Evolutionary conservation across 1,140 invertebrate genomes (phyloP).

Genomic region (Zaprionus gabonicus): DNA sequence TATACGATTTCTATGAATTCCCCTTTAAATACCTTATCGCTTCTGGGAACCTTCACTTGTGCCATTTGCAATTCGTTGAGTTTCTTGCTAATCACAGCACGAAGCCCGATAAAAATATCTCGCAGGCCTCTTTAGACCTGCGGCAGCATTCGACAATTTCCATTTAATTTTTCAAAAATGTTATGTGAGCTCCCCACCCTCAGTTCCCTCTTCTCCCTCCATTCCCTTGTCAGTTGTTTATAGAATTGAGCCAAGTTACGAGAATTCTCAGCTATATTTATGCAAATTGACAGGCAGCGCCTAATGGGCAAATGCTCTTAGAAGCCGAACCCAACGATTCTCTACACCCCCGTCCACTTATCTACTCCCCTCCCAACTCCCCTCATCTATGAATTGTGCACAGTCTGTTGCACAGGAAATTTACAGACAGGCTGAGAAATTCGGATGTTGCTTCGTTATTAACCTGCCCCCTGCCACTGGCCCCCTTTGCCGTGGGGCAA

Average conservation of each 20-base stretch:
- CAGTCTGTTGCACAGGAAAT: slow-evolving; percentile 37
- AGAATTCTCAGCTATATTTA: slow-evolving; percentile 37
- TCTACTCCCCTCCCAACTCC: background rate
- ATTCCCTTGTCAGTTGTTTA: slow-evolving; percentile 36
- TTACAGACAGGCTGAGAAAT: slow-evolving; percentile 25
- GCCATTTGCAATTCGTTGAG: background rate
- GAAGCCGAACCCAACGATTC: background rate
- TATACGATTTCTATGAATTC: too few relatives aligned
- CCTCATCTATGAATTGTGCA: background rate
- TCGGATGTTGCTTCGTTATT: slow-evolving; percentile 6
- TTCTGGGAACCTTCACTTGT: too few relatives aligned
- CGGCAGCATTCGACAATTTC: slow-evolving; percentile 14
- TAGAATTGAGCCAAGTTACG: slow-evolving; percentile 37
- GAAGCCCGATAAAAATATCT: slow-evolving; percentile 1
- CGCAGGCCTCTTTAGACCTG: slow-evolving; percentile 7
- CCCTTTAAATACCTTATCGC: too few relatives aligned
- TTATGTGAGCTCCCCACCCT: slow-evolving; percentile 21
- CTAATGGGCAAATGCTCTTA: slow-evolving; percentile 48
- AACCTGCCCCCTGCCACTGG: background rate
- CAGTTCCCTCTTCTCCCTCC: background rate
- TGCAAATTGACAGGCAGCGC: slow-evolving; percentile 44
- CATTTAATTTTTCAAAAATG: slow-evolving; percentile 18
- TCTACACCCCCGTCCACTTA: background rate
- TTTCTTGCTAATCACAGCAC: slow-evolving; percentile 5
- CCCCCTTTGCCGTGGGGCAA: slow-evolving; percentile 11